Evolutionary conservation across 1,140 invertebrate genomes (phyloP), one percentile per base, ranked within the genome.

Genomic region (Drosophila arizonae): DNA sequence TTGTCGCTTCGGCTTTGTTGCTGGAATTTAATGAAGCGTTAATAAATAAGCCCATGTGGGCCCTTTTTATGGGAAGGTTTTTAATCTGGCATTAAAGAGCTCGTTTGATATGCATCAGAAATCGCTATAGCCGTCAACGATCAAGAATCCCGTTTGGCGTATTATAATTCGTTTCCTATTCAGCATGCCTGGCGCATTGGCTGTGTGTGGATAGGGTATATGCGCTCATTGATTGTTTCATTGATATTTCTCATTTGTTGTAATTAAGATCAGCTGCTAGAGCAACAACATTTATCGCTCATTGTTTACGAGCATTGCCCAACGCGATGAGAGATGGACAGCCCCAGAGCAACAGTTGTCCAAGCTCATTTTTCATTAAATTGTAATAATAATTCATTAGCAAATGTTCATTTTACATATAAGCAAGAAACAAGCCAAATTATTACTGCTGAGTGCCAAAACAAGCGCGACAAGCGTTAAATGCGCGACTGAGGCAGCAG

Each of bases 351-450:
- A 6, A 66, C 65, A 82, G 72, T 86, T 80, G 66, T 64, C 52
- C 62, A 69, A 62, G 64, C 69, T 79, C 65, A 88, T 80, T 88
- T 77, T 88, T 87, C 79, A 87, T 87, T 88, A 79, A 84, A 84
- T 76, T 88, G 79, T 87, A 88, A 87, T 85, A 67, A 85, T 84
- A 79, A 84, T 87, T 87, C 82, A 87, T 87, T 86, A 79, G 76
- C 56, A 81, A 76, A 82, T 69, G 10, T 50, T 65, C 58, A 9
- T 51, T 75, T 79, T 71, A 77, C 62, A 73, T 28, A 63, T 50
- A 55, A 52, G 41, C 61, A 66, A 71, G 26, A 52, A 30, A 10
- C 8, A 33, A 39, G 36, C 17, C 30, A 15, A 54, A 28, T 28
- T 17, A 45, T 61, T 81, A 77, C 64, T 75, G 67, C 69, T 72